Percentiles rank a stretch among this genome's conserved stretches.
Evolutionary conservation across 53 echinoderm and acorn worm species (phyloP).

Genomic region (Stichopus horrens): DNA sequence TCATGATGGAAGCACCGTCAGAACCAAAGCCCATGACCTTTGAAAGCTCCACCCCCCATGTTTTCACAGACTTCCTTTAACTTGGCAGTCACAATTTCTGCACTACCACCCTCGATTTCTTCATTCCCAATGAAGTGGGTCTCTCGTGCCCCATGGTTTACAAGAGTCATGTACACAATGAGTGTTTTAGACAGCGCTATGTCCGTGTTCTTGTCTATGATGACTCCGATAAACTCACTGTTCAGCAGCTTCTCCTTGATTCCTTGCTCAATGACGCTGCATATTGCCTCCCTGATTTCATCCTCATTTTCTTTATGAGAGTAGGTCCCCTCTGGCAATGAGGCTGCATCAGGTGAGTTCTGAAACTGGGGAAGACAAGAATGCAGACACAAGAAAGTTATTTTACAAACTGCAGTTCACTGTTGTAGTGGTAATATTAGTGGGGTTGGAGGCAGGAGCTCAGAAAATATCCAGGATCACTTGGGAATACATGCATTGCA

Average conservation of each 20-base stretch:
- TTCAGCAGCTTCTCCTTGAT: conserved; percentile 24
- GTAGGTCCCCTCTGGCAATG: conserved; percentile 14
- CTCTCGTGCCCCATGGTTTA: conserved; percentile 1
- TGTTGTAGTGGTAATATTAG: too few species aligned
- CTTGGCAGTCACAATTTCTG: conserved; percentile 19
- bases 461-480: too few species aligned
- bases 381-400: neutral
- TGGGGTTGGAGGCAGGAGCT: too few species aligned
- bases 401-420: too few species aligned
- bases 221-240: conserved; percentile 4
- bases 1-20: conserved; percentile 11
- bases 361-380: conserved; percentile 6
- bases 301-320: neutral
- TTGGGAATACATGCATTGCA: too few species aligned
- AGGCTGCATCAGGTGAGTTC: conserved; percentile 24
- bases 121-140: conserved; percentile 3
- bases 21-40: conserved; percentile 11
- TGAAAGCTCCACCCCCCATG: conserved; percentile 2
- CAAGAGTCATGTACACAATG: conserved; percentile 16
- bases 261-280: conserved; percentile 11
- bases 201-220: conserved; percentile 14
- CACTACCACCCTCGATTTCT: conserved; percentile 5
- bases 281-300: conserved; percentile 3
- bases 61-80: conserved; percentile 13
- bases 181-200: conserved; percentile 4